Conservation (phyloP, 2,888 invertebrate genomes). For the Archaeoteleia sp. region DNA sequence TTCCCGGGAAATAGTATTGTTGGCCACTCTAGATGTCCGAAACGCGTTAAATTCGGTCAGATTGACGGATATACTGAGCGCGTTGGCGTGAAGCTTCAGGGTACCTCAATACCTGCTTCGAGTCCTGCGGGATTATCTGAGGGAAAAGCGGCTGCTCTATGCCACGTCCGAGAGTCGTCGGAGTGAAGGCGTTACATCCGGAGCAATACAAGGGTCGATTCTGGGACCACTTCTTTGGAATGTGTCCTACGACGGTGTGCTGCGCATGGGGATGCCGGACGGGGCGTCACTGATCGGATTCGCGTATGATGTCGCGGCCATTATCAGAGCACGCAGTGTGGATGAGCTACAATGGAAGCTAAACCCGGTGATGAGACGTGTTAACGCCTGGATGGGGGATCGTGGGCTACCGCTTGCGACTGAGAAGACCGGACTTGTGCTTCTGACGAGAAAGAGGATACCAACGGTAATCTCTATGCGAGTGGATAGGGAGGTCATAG, state of each 20-base stretch:
- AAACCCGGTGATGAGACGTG: constrained; percentile 35
- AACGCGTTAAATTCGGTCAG: no score
- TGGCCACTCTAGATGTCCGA: background rate
- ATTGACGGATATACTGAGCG: background rate
- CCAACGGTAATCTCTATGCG: constrained; percentile 28
- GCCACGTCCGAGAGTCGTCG: no score
- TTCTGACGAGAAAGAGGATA: constrained; percentile 46
- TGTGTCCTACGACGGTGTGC: no score
- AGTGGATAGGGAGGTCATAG: constrained; percentile 18
- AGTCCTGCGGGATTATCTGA: no score
- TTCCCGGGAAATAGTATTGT: background rate
- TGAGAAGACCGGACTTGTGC: constrained; percentile 44
- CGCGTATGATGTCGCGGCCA: constrained; percentile 45
- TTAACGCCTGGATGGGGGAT: no score
- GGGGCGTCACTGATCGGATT: constrained; percentile 35
- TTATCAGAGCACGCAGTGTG: constrained; percentile 9
- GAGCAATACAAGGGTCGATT: no score
- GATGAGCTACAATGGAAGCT: constrained; percentile 1
- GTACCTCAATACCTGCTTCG: no score
- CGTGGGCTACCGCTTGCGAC: constrained; percentile 41
- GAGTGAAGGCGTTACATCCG: no score
- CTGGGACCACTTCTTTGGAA: no score
- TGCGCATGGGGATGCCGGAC: constrained; percentile 32
- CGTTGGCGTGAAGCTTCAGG: background rate
- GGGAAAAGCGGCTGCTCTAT: no score